Evolutionary conservation across 1,140 invertebrate genomes (phyloP), one percentile per base, ranked within the genome.

Genomic region (Belonocnema kinseyi): DNA sequence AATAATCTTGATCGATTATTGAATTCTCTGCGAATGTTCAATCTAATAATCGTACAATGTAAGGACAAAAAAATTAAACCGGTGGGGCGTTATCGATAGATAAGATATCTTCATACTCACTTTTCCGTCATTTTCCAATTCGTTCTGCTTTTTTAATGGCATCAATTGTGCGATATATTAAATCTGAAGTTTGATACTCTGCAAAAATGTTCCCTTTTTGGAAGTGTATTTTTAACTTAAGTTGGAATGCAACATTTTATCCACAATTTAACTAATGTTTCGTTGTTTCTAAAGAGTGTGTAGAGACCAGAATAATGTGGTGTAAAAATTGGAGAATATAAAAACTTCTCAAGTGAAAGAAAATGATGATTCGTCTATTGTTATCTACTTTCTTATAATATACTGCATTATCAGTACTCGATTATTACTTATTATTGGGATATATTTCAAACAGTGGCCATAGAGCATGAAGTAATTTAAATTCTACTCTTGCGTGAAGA

Each of bases 1-100:
- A 66, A 40, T 40, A 40, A 40, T 40, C 4, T 14, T 16, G 3
- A 40, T n/a, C n/a, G 21, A 61, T 26, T 66, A 46, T 40, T 40
- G 33, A 13, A 40, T 4, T 46, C 40, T 66, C 61, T 40, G 26
- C 46, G 10, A 66, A 66, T n/a, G 14, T 40, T 46, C 7, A 46
- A 46, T 46, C 12, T 16, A 46, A 66, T 40, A 40, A n/a, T 66
- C 11, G 12, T 66, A 46, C 61, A 66, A 46, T 66, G 13, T 33
- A 61, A 21, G 12, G 14, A 66, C 26, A 46, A 33, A 66, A 66
- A 40, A 66, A 6, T 66, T 16, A 8, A 66, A n/a, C 12, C 50
- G 75, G 78, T 74, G 80, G 80, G 82, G 70, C 79, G 77, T 84
- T 86, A 85, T 86, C 85, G 74, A 19, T 54, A 77, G 84, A 85